Evolutionary conservation across 2,888 invertebrate species (phyloP), one percentile per base, ranked within the genome.

Genomic region (Pollenia amentaria): DNA sequence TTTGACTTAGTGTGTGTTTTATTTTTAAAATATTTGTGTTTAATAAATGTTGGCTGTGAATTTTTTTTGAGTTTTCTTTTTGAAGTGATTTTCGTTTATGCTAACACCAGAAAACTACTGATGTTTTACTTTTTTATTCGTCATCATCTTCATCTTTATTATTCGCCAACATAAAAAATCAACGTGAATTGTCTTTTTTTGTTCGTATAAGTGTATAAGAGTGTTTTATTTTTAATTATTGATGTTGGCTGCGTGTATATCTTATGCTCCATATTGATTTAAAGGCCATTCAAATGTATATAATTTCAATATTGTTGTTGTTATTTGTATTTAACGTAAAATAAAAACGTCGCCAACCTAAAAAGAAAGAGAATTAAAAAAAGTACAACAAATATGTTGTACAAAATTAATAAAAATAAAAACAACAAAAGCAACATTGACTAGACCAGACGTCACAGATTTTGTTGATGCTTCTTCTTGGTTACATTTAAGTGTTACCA

Each of bases 271-370:
- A 75, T 67, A 84, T 79, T 69, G 42, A 44, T 84, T 79, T 84
- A 84, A 84, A 84, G 84, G 84, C 84, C 78, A 79, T 84, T 84
- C 73, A 84, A 84, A 79, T 84, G 65, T 72, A 21, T 53, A 18
- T n/a, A 73, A 16, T 48, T 57, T 12, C 57, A 57, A 53, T 57
- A 29, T 75, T 73, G 21, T 82, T 72, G 53, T 78, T 65, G 40
- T 72, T 76, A 44, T 76, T 70, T 46, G 16, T 69, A 55, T 78
- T 84, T 78, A 84, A 78, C 64, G 48, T 72, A 76, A 83, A 80
- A 81, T 84, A 81, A 73, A 62, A 80, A 81, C 84, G 87, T 87
- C 87, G 87, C 80, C 87, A 87, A 69, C 76, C 42, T 62, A 55
- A 77, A 84, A 73, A 72, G 53, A 62, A 73, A 60, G 18, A 79